These are phyloP conservation scores for Drosophila bocki DNA, from an alignment of 1,140 invertebrate genomes.

Conservation along the genomic window DNA sequence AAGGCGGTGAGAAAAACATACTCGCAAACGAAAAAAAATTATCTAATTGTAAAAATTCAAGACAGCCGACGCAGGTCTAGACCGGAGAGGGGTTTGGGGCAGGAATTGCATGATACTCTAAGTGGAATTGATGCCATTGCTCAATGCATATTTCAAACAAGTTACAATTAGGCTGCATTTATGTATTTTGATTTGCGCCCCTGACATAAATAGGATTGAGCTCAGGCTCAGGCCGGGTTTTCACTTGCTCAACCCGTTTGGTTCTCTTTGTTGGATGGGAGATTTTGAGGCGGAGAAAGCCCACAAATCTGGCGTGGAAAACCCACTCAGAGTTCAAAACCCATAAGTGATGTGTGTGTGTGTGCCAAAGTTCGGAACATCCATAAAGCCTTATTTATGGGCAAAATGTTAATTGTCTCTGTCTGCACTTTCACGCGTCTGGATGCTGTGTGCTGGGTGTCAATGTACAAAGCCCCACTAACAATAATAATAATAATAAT, in stretches of 20 bases:
- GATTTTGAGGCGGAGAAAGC: slow-evolving; percentile 53
- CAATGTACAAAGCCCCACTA: slow-evolving; percentile 62
- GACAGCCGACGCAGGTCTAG: slow-evolving; percentile 43
- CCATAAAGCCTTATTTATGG: slow-evolving; percentile 60
- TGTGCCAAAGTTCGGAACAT: slow-evolving; percentile 49
- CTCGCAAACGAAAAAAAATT: slow-evolving; percentile 46
- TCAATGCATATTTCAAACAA: slow-evolving; percentile 56
- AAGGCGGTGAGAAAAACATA: slow-evolving; percentile 22
- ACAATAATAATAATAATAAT: slow-evolving; percentile 45
- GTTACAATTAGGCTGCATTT: slow-evolving; percentile 52
- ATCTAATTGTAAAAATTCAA: slow-evolving; percentile 59
- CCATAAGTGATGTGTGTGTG: slow-evolving; percentile 32
- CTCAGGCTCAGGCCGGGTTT: slow-evolving; percentile 46
- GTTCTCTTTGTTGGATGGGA: slow-evolving; percentile 30
- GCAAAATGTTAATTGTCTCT: slow-evolving; percentile 70
- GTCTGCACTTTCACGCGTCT: slow-evolving; percentile 71
- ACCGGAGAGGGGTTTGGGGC: slow-evolving; percentile 15
- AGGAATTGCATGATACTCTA: slow-evolving; percentile 34
- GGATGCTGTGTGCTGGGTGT: slow-evolving; percentile 51
- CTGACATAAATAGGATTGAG: slow-evolving; percentile 67
- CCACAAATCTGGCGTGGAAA: slow-evolving; percentile 17
- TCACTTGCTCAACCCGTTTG: slow-evolving; percentile 60
- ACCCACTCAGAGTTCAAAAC: slow-evolving; percentile 60
- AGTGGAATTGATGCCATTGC: slow-evolving; percentile 55
- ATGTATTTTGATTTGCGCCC: slow-evolving; percentile 54